Evolutionary conservation across 2,888 invertebrate species (phyloP).

Genomic region (Diarsia dahlii): DNA sequence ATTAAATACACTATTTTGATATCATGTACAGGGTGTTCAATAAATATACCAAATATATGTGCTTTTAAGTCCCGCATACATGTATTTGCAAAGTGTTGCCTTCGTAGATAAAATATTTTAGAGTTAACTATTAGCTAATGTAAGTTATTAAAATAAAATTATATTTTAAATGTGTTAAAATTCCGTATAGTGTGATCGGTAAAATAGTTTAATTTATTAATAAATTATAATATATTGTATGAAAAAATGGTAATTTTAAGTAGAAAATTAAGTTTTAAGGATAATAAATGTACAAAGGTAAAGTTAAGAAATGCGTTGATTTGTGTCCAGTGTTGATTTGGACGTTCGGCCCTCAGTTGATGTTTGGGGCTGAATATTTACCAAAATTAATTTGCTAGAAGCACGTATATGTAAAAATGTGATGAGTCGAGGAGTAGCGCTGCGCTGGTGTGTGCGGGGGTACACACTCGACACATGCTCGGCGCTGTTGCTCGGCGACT

Average conservation of each 20-base stretch:
- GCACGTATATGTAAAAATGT: constrained; percentile 52
- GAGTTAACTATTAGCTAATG: constrained; percentile 48
- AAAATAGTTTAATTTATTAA: constrained; percentile 80
- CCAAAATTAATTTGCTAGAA: constrained; percentile 61
- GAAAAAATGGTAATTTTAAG: constrained; percentile 67
- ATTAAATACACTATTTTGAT: constrained; percentile 87
- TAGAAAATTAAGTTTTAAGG: constrained; percentile 59
- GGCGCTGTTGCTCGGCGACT: constrained; percentile 59
- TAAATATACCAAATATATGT: constrained; percentile 88
- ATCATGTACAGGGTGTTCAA: constrained; percentile 89
- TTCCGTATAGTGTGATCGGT: constrained; percentile 71
- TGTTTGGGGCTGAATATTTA: constrained; percentile 62
- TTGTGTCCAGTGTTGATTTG: constrained; percentile 66
- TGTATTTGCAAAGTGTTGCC: constrained; percentile 86
- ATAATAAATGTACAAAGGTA: constrained; percentile 77
- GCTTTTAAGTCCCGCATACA: constrained; percentile 86
- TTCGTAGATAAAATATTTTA: constrained; percentile 77
- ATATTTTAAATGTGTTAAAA: constrained; percentile 64
- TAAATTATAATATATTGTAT: constrained; percentile 72
- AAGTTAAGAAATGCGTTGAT: constrained; percentile 62
- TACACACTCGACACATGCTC: constrained; percentile 3
- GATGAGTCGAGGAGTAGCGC: constrained; percentile 46
- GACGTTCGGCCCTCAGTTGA: constrained; percentile 63
- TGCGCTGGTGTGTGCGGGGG: background rate
- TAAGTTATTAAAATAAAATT: constrained; percentile 57